Percentiles rank a stretch among this genome's conserved stretches.
Evolutionary conservation across 2,797 vertebrate genomes (phyloP).

Genomic region (Gambelia wislizenii): DNA sequence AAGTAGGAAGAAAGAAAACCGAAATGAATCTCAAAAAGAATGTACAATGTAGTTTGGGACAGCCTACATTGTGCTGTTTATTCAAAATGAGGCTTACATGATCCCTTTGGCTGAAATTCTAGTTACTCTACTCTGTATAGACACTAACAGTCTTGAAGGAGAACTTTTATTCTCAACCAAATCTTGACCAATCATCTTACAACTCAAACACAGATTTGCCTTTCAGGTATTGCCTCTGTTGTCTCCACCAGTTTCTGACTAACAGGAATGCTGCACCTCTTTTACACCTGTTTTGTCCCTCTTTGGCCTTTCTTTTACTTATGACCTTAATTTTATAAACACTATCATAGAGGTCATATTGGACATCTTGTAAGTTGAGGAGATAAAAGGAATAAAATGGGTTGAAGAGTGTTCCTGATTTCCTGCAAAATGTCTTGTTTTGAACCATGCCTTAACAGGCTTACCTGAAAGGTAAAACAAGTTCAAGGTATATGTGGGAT

Average conservation of each 20-base stretch:
- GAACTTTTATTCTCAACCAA: slow-evolving; percentile 87
- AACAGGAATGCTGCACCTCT: slow-evolving; percentile 60
- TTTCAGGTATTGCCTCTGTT: slow-evolving; percentile 80
- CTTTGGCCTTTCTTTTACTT: slow-evolving; percentile 72
- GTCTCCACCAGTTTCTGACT: slow-evolving; percentile 49
- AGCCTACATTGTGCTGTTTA: slow-evolving; percentile 77
- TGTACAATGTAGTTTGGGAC: slow-evolving; percentile 80
- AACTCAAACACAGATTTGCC: slow-evolving; percentile 75
- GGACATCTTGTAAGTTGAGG: slow-evolving; percentile 74
- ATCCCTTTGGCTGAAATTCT: slow-evolving; percentile 97
- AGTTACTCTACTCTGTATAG: slow-evolving; percentile 84
- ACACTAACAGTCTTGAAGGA: slow-evolving; percentile 86
- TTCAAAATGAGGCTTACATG: slow-evolving; percentile 74
- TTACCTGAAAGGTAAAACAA: slow-evolving; percentile 85
- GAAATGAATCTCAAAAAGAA: slow-evolving; percentile 78
- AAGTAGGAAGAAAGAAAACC: slow-evolving; percentile 48
- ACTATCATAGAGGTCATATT: slow-evolving; percentile 9
- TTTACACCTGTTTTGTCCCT: slow-evolving; percentile 74
- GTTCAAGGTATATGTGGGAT: slow-evolving; percentile 69
- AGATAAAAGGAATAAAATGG: slow-evolving; percentile 78
- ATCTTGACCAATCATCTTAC: slow-evolving; percentile 67
- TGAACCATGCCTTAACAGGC: slow-evolving; percentile 66
- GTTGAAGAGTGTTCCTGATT: slow-evolving; percentile 67
- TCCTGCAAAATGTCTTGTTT: slow-evolving; percentile 19
- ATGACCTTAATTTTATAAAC: slow-evolving; percentile 48